A percentile compares a stretch with the other conserved stretches of the same genome.
Conservation (phyloP, 92 coral and sea anemone genomes). For the Porites divaricata region DNA sequence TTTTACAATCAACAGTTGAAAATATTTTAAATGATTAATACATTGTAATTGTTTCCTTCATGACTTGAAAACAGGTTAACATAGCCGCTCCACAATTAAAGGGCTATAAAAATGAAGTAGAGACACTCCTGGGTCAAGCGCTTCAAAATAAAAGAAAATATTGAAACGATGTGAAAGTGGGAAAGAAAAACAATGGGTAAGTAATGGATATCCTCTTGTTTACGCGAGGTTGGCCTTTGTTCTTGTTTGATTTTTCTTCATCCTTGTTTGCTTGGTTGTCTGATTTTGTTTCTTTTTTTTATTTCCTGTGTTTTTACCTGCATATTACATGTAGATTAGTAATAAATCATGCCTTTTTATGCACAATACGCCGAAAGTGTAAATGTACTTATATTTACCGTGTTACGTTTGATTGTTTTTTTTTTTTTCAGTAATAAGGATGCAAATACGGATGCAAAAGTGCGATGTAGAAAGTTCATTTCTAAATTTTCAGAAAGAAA, state of each 20-base stretch:
- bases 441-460: background rate
- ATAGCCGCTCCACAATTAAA: constrained; percentile 44
- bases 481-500: background rate
- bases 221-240: no score
- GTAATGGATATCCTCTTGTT: background rate
- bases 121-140: constrained; percentile 33
- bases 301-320: background rate
- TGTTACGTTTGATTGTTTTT: background rate
- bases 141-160: constrained; percentile 41
- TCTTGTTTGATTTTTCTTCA: background rate
- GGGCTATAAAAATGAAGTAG: constrained; percentile 8
- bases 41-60: background rate
- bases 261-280: background rate
- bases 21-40: no score
- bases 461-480: background rate
- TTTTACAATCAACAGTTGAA: no score
- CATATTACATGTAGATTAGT: background rate
- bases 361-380: no score
- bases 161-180: constrained; percentile 10
- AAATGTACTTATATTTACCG: background rate
- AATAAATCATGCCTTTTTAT: background rate
- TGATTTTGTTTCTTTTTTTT: no score
- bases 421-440: background rate
- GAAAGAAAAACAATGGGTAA: constrained; percentile 29
- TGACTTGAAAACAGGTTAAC: constrained; percentile 9